phyloP scores from a whole-genome alignment of 2,113 vertebrate genomes.

The Catharus fuscescens region DNA sequence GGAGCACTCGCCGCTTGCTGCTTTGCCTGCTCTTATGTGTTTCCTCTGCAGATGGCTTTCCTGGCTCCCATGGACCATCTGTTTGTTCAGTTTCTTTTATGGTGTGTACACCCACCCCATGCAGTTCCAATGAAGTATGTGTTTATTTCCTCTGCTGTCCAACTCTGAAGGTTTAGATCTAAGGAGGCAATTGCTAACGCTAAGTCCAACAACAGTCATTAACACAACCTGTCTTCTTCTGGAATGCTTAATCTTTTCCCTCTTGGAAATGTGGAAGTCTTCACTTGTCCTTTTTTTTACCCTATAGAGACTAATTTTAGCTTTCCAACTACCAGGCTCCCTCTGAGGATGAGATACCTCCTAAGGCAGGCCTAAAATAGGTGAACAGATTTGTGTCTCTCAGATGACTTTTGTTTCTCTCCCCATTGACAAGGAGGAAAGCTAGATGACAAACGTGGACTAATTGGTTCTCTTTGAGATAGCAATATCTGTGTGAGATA shows the following conservation, averaged over 20 bases:
- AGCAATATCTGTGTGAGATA: background rate
- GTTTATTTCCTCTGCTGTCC: slow-evolving; percentile 30
- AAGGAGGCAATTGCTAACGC: background rate
- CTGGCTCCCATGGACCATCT: slow-evolving; percentile 18
- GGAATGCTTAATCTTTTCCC: background rate
- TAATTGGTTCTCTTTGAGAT: slow-evolving; percentile 24
- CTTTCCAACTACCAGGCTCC: background rate
- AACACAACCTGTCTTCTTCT: background rate
- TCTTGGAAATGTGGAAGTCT: background rate
- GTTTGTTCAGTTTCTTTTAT: slow-evolving; percentile 43
- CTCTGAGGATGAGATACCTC: background rate
- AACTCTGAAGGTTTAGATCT: background rate
- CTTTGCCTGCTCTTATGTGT: background rate
- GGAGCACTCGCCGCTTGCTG: background rate
- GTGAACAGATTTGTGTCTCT: background rate
- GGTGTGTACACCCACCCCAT: slow-evolving; percentile 7
- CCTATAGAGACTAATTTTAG: slow-evolving; percentile 10
- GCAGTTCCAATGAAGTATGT: slow-evolving; percentile 9
- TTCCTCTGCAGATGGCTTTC: slow-evolving; percentile 52
- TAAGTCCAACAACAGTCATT: background rate
- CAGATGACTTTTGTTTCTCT: background rate
- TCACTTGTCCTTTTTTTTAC: slow-evolving; percentile 6
- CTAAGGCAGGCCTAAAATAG: background rate
- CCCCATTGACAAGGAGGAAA: background rate
- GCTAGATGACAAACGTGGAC: background rate